These are phyloP conservation scores for Pycnonotus jocosus DNA, from an alignment of 2,113 vertebrate genomes.

Conservation along the genomic window DNA sequence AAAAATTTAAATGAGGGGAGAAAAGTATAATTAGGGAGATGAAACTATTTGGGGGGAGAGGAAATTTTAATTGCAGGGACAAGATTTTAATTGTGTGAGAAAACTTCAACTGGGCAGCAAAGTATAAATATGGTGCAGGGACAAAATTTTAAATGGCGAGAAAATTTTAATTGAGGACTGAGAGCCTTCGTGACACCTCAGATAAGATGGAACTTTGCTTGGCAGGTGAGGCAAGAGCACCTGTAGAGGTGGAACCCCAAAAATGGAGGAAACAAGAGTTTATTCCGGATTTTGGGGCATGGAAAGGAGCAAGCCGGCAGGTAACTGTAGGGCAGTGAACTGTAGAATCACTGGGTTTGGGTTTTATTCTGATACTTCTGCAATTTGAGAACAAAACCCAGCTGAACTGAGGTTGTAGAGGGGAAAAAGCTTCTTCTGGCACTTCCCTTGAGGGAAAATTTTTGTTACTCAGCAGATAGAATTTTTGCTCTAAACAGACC, in stretches of 20 bases:
- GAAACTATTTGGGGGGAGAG: not conserved
- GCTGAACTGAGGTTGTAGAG: not conserved
- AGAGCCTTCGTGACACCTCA: not conserved
- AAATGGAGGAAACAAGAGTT: not conserved
- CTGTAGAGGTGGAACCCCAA: not conserved
- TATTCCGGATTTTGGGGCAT: not conserved
- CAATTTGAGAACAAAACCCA: not conserved
- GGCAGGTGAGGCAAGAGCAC: not conserved
- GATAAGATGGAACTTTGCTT: not conserved
- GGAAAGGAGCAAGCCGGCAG: not conserved
- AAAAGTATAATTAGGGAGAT: not conserved
- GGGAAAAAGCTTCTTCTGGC: not conserved
- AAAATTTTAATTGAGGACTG: not conserved
- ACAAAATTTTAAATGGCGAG: not conserved
- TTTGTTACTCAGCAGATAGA: not conserved
- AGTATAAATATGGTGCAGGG: not conserved
- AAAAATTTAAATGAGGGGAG: not conserved
- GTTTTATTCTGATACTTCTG: not conserved
- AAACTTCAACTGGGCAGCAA: not conserved
- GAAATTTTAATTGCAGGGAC: not conserved
- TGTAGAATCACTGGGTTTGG: no score
- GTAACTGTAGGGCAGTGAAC: not conserved
- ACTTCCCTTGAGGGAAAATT: not conserved
- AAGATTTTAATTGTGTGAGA: not conserved
- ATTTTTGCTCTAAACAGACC: not conserved